Percentiles rank a stretch among this genome's conserved stretches.
These are phyloP conservation scores for Drosophila murphyi DNA, from an alignment of 1,140 invertebrate species.

Conservation along the genomic window DNA sequence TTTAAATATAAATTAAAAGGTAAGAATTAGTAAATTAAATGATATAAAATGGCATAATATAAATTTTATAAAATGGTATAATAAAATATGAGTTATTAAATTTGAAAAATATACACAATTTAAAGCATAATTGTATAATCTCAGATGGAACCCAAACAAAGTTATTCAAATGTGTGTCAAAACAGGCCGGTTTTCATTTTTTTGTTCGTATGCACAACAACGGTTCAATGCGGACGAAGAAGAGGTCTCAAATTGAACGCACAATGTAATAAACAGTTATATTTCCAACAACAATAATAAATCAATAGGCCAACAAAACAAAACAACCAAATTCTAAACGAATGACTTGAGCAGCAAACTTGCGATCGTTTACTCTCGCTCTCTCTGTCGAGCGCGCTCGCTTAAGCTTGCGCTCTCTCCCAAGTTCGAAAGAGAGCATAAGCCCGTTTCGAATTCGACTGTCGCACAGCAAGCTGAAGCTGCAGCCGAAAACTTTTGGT, in stretches of 20 bases:
- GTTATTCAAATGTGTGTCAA: constrained; percentile 56
- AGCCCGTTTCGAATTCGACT: constrained; percentile 60
- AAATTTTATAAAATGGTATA: too few species aligned
- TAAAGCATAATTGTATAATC: not conserved
- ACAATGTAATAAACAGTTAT: constrained; percentile 79
- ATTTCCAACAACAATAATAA: constrained; percentile 59
- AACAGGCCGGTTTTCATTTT: constrained; percentile 28
- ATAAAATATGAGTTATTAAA: not conserved
- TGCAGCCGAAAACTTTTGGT: constrained; percentile 59
- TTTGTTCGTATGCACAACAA: not conserved
- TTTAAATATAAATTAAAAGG: not conserved
- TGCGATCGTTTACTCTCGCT: constrained; percentile 19
- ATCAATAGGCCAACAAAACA: constrained; percentile 52
- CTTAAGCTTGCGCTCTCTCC: not conserved
- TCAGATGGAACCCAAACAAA: constrained; percentile 23
- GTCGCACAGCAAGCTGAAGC: constrained; percentile 40
- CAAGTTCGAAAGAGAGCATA: not conserved
- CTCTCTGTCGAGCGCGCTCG: constrained; percentile 10
- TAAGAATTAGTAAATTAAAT: too few species aligned
- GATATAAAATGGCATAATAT: too few species aligned
- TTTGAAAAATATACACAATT: not conserved
- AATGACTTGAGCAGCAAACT: constrained; percentile 32
- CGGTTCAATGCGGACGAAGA: constrained; percentile 14
- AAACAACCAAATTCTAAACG: constrained; percentile 50
- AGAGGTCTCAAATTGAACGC: constrained; percentile 37